These are phyloP conservation scores for Melanaphis sacchari DNA, from an alignment of 1,140 invertebrate species.

Conservation along the genomic window DNA sequence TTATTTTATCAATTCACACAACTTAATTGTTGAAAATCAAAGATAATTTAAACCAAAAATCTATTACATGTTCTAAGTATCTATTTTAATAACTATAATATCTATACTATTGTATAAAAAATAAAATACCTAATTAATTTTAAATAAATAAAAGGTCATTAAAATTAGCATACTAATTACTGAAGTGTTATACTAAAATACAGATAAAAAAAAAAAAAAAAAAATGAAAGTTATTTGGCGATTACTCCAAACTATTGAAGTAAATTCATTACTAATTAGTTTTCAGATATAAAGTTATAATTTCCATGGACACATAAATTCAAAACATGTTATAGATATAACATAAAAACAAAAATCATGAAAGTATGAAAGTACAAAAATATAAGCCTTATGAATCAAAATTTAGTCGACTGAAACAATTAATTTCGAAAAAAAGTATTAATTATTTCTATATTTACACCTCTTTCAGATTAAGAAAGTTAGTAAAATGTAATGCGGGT, in stretches of 20 bases:
- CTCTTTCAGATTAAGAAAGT: too few relatives aligned
- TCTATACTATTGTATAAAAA: neutral
- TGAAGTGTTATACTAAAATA: neutral
- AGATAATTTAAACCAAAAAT: neutral
- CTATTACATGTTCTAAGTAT: neutral
- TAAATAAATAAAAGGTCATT: neutral
- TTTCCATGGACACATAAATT: neutral
- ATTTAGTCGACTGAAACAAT: too few relatives aligned
- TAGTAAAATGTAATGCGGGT: too few relatives aligned
- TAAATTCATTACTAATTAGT: neutral
- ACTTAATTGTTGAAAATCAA: neutral
- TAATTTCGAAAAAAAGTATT: too few relatives aligned
- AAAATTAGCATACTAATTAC: neutral
- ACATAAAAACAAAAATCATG: too few relatives aligned
- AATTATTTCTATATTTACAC: too few relatives aligned
- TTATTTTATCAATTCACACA: neutral
- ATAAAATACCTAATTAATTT: neutral
- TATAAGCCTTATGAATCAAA: too few relatives aligned
- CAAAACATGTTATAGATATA: too few relatives aligned
- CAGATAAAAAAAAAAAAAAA: neutral
- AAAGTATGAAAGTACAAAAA: too few relatives aligned
- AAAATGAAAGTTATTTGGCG: neutral
- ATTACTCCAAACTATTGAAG: neutral
- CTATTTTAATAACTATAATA: neutral
- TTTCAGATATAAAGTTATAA: neutral